These are phyloP conservation scores for Spodoptera litura DNA, from an alignment of 1,140 invertebrate species.

Conservation along the genomic window DNA sequence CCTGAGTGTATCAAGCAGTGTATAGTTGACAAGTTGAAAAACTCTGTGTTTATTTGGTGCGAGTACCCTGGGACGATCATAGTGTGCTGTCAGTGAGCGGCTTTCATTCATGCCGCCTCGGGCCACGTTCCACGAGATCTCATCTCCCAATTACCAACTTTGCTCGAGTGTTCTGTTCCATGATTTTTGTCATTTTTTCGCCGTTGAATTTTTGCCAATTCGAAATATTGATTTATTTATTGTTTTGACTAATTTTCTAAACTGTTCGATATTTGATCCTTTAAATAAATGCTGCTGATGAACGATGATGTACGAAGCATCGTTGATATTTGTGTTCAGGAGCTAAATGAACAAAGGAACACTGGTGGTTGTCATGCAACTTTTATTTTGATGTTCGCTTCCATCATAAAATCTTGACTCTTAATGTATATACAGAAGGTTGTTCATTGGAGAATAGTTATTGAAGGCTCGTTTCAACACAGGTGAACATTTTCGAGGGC, in stretches of 20 bases:
- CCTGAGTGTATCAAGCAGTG: conserved; percentile 45
- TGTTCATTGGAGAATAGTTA: conserved; percentile 8
- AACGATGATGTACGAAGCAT: no score
- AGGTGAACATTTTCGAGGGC: conserved; percentile 76
- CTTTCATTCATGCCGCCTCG: conserved; percentile 84
- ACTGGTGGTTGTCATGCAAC: background rate
- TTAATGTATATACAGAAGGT: background rate
- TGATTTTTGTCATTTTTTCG: conserved; percentile 80
- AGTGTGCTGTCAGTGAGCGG: conserved; percentile 76
- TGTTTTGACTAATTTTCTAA: background rate
- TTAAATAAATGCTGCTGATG: background rate
- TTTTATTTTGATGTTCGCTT: background rate
- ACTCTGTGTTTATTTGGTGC: conserved; percentile 42
- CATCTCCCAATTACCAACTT: conserved; percentile 83
- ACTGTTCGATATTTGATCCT: background rate
- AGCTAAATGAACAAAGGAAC: no score
- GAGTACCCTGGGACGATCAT: conserved; percentile 57
- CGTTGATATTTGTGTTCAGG: no score
- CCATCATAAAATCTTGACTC: background rate
- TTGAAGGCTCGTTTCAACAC: conserved; percentile 65
- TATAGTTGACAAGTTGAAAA: conserved; percentile 22
- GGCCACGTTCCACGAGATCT: conserved; percentile 82
- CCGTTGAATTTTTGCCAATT: conserved; percentile 62
- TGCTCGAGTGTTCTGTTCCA: conserved; percentile 68
- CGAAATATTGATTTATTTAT: background rate